Evolutionary conservation across 2,113 vertebrate species (phyloP).

Genomic region (Phrynosoma platyrhinos): DNA sequence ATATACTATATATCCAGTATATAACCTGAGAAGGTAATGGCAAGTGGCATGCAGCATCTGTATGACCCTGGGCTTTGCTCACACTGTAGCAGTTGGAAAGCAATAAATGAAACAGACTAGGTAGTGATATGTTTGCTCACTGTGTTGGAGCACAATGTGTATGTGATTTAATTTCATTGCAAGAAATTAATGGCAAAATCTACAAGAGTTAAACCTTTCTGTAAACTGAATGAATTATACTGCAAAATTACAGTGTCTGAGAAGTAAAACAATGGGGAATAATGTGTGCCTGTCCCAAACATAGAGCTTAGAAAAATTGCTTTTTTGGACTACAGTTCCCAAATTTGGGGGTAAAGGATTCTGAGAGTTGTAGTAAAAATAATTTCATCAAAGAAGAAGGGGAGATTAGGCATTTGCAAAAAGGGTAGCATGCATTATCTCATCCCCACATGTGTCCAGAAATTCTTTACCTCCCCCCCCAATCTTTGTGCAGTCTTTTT

Average conservation of each 20-base stretch:
- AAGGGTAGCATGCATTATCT: background rate
- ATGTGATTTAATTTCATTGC: background rate
- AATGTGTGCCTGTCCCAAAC: background rate
- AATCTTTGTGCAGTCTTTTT: background rate
- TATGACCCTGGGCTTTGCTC: background rate
- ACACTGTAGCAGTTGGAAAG: background rate
- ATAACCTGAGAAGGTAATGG: background rate
- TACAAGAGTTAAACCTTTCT: background rate
- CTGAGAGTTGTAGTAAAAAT: background rate
- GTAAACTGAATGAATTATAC: background rate
- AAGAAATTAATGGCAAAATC: background rate
- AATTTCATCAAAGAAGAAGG: no score
- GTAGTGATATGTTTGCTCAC: background rate
- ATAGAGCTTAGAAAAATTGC: background rate
- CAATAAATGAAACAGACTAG: background rate
- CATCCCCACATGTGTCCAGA: background rate
- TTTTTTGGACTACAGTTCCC: no score
- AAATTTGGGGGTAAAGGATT: background rate
- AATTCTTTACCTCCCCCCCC: background rate
- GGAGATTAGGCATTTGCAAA: background rate
- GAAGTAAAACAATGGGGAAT: background rate
- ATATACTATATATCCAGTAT: background rate
- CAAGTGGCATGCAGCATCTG: background rate
- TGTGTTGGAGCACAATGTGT: background rate
- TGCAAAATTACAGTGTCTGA: background rate